These are phyloP conservation scores for Pomacea canaliculata DNA, from an alignment of 2,888 invertebrate genomes.

Conservation along the genomic window DNA sequence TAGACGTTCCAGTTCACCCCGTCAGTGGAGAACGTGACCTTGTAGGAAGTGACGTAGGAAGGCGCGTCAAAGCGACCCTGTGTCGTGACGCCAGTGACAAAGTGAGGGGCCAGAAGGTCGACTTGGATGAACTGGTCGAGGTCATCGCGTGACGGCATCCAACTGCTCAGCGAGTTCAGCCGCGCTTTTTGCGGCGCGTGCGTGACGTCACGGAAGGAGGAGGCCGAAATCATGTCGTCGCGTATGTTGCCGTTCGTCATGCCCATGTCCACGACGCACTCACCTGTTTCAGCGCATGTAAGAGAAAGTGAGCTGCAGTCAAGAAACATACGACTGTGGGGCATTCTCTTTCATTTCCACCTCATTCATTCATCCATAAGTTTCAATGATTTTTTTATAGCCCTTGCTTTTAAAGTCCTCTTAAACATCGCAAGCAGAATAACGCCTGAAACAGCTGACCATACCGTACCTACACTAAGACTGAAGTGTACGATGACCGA, in stretches of 20 bases:
- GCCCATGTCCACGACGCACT: constrained; percentile 80
- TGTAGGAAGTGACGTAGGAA: constrained; percentile 83
- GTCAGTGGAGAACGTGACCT: constrained; percentile 81
- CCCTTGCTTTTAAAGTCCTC: no score
- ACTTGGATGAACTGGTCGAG: constrained; percentile 54
- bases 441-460: no score
- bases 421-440: no score
- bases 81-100: constrained; percentile 83
- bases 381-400: no score
- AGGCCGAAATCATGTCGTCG: constrained; percentile 77
- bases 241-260: constrained; percentile 75
- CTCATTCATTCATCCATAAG: no score
- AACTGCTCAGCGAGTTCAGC: constrained; percentile 75
- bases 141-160: constrained; percentile 76
- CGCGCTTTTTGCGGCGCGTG: constrained; percentile 71
- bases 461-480: no score
- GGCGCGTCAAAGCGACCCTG: constrained; percentile 80
- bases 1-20: constrained; percentile 76
- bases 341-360: no score
- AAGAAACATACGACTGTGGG: no score
- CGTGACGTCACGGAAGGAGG: constrained; percentile 72
- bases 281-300: constrained; percentile 29
- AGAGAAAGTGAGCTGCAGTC: no score
- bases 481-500: no score
- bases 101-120: constrained; percentile 82